A percentile compares a stretch with the other conserved stretches of the same genome.
These are phyloP conservation scores for Epinephelus moara DNA, from an alignment of 2,113 vertebrate genomes.

Conservation along the genomic window DNA sequence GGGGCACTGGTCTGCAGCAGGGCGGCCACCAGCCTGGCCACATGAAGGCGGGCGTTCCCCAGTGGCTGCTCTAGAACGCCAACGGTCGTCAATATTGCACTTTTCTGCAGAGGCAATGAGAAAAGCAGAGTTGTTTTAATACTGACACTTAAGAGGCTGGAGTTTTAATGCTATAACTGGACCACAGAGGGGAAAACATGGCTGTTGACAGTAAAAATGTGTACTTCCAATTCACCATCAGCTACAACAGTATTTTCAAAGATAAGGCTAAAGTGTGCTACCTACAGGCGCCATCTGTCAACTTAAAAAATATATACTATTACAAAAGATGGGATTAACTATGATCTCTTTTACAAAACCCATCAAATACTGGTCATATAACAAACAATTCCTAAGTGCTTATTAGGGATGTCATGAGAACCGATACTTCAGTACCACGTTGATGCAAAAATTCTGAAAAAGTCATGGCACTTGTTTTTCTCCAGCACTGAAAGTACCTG, in stretches of 20 bases:
- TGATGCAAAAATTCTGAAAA: too few species aligned
- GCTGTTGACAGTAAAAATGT: not conserved
- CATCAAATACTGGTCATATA: too few species aligned
- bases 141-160: not conserved
- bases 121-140: not conserved
- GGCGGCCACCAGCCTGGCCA: conserved; percentile 92
- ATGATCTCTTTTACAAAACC: too few species aligned
- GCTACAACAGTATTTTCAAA: not conserved
- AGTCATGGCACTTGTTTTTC: too few species aligned
- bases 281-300: not conserved
- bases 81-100: conserved; percentile 94
- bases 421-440: too few species aligned
- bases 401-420: too few species aligned
- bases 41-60: conserved; percentile 94
- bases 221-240: not conserved
- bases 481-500: too few species aligned
- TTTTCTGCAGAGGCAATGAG: conserved; percentile 82
- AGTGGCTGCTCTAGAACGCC: conserved; percentile 95
- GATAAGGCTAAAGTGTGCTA: too few species aligned
- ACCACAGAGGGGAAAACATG: not conserved
- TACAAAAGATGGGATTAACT: not conserved
- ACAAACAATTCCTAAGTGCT: too few species aligned
- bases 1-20: conserved; percentile 91
- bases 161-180: not conserved
- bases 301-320: not conserved